Evolutionary conservation across 2,797 vertebrate species (phyloP).

Genomic region (Alfaro cultratus): DNA sequence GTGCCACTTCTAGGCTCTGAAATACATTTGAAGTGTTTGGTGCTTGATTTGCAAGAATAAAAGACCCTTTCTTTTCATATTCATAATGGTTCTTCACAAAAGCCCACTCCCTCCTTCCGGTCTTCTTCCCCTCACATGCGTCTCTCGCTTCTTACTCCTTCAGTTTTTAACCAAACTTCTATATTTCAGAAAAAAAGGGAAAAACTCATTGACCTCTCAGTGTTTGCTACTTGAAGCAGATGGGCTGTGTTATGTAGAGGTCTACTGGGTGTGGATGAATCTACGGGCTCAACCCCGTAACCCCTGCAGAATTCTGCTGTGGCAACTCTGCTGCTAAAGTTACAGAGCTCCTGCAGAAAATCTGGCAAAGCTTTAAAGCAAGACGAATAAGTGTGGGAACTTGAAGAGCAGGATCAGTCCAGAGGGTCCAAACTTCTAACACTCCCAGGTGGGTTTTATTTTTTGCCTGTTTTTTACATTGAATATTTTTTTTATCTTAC

Average conservation of each 20-base stretch:
- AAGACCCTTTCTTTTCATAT: constrained; percentile 61
- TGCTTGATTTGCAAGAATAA: constrained; percentile 56
- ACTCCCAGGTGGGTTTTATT: constrained; percentile 68
- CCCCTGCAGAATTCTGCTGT: constrained; percentile 24
- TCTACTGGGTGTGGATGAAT: constrained; percentile 3
- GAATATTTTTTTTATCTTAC: constrained; percentile 25
- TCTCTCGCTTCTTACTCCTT: constrained; percentile 38
- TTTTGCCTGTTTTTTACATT: constrained; percentile 17
- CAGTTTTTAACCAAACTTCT: constrained; percentile 48
- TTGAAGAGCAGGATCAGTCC: constrained; percentile 46
- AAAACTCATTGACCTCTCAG: constrained; percentile 55
- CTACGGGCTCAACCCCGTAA: constrained; percentile 20
- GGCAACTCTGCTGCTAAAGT: constrained; percentile 39
- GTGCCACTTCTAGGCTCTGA: constrained; percentile 48
- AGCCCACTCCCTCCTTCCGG: constrained; percentile 7
- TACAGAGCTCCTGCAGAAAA: constrained; percentile 42
- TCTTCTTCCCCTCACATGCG: constrained; percentile 36
- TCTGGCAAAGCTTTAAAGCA: constrained; percentile 60
- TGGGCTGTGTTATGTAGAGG: constrained; percentile 35
- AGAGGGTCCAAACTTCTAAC: constrained; percentile 56
- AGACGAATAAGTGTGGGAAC: constrained; percentile 17
- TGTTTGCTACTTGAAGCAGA: constrained; percentile 41
- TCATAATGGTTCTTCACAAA: constrained; percentile 57
- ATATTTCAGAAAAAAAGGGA: constrained; percentile 31
- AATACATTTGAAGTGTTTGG: constrained; percentile 54